Percentiles rank a stretch among this genome's conserved stretches.
These are phyloP conservation scores for Trochalopteron elliotii DNA, from an alignment of 2,113 vertebrate species.

Conservation along the genomic window DNA sequence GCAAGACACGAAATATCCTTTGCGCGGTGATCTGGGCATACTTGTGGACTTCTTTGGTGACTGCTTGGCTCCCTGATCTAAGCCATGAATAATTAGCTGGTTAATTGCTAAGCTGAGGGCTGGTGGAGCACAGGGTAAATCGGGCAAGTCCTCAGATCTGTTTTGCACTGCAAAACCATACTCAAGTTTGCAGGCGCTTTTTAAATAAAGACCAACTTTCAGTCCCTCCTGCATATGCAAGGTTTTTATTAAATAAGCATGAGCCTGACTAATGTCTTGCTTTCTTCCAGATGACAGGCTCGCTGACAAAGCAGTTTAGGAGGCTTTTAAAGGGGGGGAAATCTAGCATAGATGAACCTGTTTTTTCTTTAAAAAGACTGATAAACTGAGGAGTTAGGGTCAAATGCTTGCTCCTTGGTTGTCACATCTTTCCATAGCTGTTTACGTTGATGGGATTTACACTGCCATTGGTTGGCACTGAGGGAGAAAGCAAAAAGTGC, in stretches of 20 bases:
- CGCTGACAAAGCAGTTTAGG: neutral
- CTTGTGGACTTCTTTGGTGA: neutral
- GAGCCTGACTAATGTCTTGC: conserved; percentile 34
- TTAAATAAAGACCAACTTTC: conserved; percentile 9
- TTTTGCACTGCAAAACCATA: neutral
- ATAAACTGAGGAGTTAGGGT: neutral
- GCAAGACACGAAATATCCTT: neutral
- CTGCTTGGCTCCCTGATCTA: neutral
- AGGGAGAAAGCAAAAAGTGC: neutral
- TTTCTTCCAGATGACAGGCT: neutral
- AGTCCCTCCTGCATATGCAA: neutral
- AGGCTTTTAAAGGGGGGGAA: conserved; percentile 9
- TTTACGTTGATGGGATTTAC: neutral
- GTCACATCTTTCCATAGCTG: neutral
- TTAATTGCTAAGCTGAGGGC: neutral
- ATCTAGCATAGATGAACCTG: neutral
- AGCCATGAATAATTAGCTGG: neutral
- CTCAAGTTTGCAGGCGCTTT: neutral
- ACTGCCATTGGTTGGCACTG: neutral
- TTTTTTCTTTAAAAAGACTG: neutral
- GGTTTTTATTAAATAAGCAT: conserved; percentile 40
- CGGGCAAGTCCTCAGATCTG: neutral
- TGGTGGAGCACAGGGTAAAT: neutral
- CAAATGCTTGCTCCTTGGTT: neutral
- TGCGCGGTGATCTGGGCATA: neutral